These are phyloP conservation scores for Philypnodon macrostomus DNA, from an alignment of 2,797 vertebrate species.

Conservation along the genomic window DNA sequence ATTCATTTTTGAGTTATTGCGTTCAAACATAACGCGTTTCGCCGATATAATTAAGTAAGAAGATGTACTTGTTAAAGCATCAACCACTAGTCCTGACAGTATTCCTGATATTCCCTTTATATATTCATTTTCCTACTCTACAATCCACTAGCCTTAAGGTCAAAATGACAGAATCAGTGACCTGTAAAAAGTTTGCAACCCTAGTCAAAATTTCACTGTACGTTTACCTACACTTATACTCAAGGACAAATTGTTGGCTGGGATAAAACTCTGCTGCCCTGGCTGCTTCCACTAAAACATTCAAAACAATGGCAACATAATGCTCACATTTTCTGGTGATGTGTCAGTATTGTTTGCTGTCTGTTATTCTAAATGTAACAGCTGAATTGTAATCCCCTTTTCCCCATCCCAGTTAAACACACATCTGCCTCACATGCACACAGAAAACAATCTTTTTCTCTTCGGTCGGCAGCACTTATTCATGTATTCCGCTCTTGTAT, in stretches of 20 bases:
- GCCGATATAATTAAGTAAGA: too few relatives aligned
- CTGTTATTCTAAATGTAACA: neutral
- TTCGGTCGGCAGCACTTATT: constrained; percentile 38
- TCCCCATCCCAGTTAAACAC: constrained; percentile 19
- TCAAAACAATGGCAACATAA: constrained; percentile 1
- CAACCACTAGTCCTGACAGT: too few relatives aligned
- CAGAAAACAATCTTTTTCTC: constrained; percentile 27
- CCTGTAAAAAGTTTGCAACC: constrained; percentile 8
- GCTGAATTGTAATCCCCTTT: constrained; percentile 4
- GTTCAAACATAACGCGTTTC: too few relatives aligned
- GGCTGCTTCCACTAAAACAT: constrained; percentile 1
- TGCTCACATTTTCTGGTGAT: neutral
- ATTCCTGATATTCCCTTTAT: too few relatives aligned
- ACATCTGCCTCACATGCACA: constrained; percentile 14
- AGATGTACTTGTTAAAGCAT: too few relatives aligned
- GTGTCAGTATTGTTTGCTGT: constrained; percentile 7
- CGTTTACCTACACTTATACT: constrained; percentile 3
- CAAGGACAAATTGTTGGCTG: constrained; percentile 8
- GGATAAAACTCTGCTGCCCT: neutral
- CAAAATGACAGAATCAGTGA: constrained; percentile 1
- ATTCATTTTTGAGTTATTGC: too few relatives aligned
- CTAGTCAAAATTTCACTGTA: neutral
- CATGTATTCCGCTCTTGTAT: constrained; percentile 51
- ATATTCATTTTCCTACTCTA: too few relatives aligned
- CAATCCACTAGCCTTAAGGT: neutral